phyloP scores from a whole-genome alignment of 2,888 invertebrate genomes.

The Amiota minor region DNA sequence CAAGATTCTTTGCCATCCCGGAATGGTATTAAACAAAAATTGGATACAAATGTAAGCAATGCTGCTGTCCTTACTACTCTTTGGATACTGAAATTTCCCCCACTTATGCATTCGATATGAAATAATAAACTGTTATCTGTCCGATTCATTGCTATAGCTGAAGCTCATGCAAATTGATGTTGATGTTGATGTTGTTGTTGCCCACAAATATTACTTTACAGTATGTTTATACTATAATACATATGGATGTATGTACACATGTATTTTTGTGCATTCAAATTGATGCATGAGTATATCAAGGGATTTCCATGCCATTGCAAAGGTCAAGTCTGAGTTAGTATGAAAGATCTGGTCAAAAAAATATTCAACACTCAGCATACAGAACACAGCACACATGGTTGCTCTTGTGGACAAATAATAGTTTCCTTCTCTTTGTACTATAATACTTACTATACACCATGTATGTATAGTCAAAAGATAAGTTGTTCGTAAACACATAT shows the following conservation, averaged over 20 bases:
- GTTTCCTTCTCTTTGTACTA: too few species aligned
- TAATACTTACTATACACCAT: too few species aligned
- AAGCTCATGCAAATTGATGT: conserved; percentile 18
- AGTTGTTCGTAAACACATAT: too few species aligned
- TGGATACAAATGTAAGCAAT: too few species aligned
- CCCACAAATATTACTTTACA: conserved; percentile 48
- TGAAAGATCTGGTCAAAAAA: background rate
- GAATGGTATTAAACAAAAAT: too few species aligned
- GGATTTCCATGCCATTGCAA: conserved; percentile 59
- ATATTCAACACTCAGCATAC: background rate
- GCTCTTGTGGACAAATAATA: too few species aligned
- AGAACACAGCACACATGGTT: background rate
- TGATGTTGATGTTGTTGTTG: conserved; percentile 34
- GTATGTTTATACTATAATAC: conserved; percentile 38
- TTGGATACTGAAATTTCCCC: too few species aligned
- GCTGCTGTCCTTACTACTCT: too few species aligned
- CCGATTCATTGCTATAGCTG: conserved; percentile 3
- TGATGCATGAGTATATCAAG: conserved; percentile 53
- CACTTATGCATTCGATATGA: conserved; percentile 6
- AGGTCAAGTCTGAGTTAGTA: conserved; percentile 49
- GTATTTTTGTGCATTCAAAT: too few species aligned
- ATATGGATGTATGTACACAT: too few species aligned
- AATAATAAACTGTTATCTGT: conserved; percentile 13
- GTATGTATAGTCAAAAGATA: too few species aligned
- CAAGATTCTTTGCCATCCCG: background rate